Percentiles rank a stretch among this genome's conserved stretches.
Evolutionary conservation across 2,888 invertebrate species (phyloP).

Genomic region (Lasioglossum malachurum): DNA sequence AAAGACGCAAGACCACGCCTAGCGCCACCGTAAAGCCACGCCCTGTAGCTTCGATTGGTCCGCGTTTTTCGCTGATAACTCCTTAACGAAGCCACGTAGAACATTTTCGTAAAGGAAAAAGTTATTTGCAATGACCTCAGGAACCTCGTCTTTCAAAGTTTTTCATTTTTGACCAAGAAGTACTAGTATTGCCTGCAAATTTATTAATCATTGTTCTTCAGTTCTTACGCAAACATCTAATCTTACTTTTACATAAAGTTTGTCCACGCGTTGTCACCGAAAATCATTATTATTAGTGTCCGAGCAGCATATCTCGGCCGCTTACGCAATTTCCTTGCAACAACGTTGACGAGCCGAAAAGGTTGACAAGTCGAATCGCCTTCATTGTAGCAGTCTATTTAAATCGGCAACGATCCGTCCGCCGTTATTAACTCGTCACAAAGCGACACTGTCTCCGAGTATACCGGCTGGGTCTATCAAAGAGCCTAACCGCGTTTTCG

Average conservation of each 20-base stretch:
- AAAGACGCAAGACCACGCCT: too few relatives aligned
- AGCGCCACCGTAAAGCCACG: too few relatives aligned
- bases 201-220: neutral
- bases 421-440: slow-evolving; percentile 4
- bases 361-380: neutral
- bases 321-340: neutral
- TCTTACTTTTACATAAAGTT: too few relatives aligned
- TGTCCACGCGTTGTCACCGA: neutral
- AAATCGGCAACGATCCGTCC: neutral
- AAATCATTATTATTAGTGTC: neutral
- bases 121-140: too few relatives aligned
- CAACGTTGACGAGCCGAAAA: neutral
- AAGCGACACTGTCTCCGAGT: neutral
- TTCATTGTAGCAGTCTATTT: slow-evolving; percentile 7
- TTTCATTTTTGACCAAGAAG: too few relatives aligned
- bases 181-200: too few relatives aligned
- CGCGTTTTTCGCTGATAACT: too few relatives aligned
- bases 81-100: too few relatives aligned
- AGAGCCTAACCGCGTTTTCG: slow-evolving; percentile 3
- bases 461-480: neutral
- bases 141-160: too few relatives aligned
- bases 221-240: neutral
- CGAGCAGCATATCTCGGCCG: neutral
- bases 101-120: too few relatives aligned
- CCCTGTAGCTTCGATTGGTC: too few relatives aligned